Evolutionary conservation across 2,888 invertebrate genomes (phyloP), one percentile per base, ranked within the genome.

Genomic region (Hypercompe scribonia): DNA sequence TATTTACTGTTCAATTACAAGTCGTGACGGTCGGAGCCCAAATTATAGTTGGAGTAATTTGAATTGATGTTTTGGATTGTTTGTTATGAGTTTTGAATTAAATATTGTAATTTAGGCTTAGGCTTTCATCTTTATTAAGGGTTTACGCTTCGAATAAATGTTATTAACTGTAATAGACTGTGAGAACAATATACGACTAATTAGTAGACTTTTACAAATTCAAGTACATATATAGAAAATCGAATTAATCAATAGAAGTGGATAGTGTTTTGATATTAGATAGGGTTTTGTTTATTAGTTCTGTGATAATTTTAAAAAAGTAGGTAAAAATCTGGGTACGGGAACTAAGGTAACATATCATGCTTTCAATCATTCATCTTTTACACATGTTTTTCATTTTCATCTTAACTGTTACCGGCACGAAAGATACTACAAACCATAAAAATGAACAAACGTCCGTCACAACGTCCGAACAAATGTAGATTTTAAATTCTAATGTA

Each of bases 1-100:
- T 90, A 90, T 91, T 90, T 91, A 91, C 78, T 74, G 79, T 75
- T 75, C 81, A 76, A 80, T 83, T 81, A 80, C 71, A 84, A 28
- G 68, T 65, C 61, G 72, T 75, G 72, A 75, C 72, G 73, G 28
- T 79, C 63, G 63, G 61, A 58, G 34, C 71, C 70, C 65, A 46
- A 80, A 74, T 74, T 73, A 68, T 63, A 76, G 69, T 63, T 42
- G 71, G 36, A 64, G 70, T 72, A 76, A 77, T 84, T 77, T 65
- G 54, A 75, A 83, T 83, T 81, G 71, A 79, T 77, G 39, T 21
- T 63, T 11, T 54, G 34, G 42, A 71, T 69, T 65, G 71, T 80
- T 72, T 18, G 65, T 42, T 70, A 63, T 63, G 50, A 70, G 70
- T 70, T 64, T 11, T 64, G 31, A 64, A 46, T 70, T 33, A 34